Evolutionary conservation across 1,140 invertebrate genomes (phyloP).

Genomic region (Bombus breviceps): DNA sequence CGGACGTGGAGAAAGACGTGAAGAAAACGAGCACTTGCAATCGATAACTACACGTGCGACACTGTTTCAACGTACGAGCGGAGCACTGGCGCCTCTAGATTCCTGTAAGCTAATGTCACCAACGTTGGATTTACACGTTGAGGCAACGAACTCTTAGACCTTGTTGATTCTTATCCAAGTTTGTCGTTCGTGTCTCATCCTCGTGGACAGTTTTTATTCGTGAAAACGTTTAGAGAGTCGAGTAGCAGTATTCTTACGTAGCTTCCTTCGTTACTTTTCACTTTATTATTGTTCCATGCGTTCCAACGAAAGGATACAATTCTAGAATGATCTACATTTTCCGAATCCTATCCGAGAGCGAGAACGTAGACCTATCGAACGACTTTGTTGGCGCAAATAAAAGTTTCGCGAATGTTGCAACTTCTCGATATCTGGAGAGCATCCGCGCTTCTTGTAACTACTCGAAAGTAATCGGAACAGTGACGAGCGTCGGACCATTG

Average conservation of each 20-base stretch:
- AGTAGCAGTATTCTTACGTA: constrained; percentile 56
- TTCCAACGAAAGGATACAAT: background rate
- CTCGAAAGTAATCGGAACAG: background rate
- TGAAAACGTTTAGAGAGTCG: constrained; percentile 73
- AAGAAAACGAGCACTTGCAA: background rate
- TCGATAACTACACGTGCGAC: background rate
- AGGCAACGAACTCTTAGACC: background rate
- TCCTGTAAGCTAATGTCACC: background rate
- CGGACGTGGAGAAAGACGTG: background rate
- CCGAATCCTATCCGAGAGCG: background rate
- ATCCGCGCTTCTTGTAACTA: background rate
- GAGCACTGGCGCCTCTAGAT: background rate
- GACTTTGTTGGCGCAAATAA: background rate
- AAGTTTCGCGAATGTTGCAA: background rate
- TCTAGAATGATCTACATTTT: no score
- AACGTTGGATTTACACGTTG: background rate
- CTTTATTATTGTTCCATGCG: no score
- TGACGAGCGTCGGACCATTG: background rate
- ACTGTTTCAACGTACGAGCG: background rate
- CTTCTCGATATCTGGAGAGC: background rate
- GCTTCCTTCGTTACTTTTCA: background rate
- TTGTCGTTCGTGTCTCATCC: background rate
- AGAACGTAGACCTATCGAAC: background rate
- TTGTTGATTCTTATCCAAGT: background rate
- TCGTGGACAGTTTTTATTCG: constrained; percentile 67